Conservation (phyloP, 2,113 vertebrate species). For the Peromyscus californicus region DNA sequence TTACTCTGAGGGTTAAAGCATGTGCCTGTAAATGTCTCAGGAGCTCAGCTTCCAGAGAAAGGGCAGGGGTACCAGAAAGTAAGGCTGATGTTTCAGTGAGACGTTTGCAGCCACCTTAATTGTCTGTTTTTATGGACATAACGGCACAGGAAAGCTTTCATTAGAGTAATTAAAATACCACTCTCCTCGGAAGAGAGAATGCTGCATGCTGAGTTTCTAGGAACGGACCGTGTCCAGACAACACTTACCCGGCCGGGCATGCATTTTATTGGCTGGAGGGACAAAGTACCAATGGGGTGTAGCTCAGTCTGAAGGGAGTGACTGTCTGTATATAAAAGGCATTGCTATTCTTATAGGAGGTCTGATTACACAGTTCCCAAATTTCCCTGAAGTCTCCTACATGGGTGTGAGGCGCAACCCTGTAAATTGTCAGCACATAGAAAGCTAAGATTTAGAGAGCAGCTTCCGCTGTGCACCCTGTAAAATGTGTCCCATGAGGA, state of each 20-base stretch:
- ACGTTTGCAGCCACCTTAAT: constrained; percentile 81
- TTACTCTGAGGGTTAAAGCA: constrained; percentile 54
- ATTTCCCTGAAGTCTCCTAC: constrained; percentile 84
- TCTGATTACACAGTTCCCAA: constrained; percentile 83
- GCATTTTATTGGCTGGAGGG: constrained; percentile 38
- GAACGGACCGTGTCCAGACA: constrained; percentile 56
- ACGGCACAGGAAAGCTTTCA: constrained; percentile 84
- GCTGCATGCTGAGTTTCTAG: constrained; percentile 70
- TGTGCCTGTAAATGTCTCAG: constrained; percentile 75
- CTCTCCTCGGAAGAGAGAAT: constrained; percentile 80
- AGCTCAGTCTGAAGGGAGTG: constrained; percentile 51
- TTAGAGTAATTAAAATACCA: constrained; percentile 88
- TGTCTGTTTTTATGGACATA: constrained; percentile 82
- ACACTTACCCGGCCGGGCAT: not conserved
- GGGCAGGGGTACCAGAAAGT: constrained; percentile 68
- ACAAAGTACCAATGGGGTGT: constrained; percentile 13
- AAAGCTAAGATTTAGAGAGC: constrained; percentile 90
- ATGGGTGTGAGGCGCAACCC: constrained; percentile 86
- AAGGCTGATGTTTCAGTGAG: constrained; percentile 77
- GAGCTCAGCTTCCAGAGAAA: constrained; percentile 78
- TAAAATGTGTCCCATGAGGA: constrained; percentile 88
- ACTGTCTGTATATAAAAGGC: constrained; percentile 32
- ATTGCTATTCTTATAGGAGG: constrained; percentile 82
- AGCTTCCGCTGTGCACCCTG: constrained; percentile 86
- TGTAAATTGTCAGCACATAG: constrained; percentile 88